Evolutionary conservation across 2,113 vertebrate species (phyloP), one percentile per base, ranked within the genome.

Genomic region (Cinclus mexicanus): DNA sequence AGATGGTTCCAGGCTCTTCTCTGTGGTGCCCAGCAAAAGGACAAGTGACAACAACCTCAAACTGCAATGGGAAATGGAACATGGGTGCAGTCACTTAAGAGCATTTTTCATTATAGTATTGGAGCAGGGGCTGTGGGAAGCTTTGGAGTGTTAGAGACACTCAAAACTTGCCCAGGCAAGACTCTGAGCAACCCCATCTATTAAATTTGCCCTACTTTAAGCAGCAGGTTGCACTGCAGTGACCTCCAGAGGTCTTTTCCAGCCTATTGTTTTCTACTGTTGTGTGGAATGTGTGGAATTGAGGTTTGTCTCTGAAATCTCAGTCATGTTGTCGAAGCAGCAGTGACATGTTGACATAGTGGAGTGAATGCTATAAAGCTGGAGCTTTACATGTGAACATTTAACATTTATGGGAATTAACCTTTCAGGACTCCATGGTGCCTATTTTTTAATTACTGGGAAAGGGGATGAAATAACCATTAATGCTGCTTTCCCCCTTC

Each of bases 171-270:
- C 47, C 71, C 22, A n/a, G 63, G 14, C 35, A 74, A 74, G 55
- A 15, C 71, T 87, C 29, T 42, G 57, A 55, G 68, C 68, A 80
- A 6, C 44, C 39, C 55, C 19, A 37, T 70, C 52, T 63, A 52
- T 63, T 65, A 87, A 92, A 64, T 50, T 28, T 70, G 42, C 55
- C 46, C 33, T 89, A 11, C 68, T 93, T 92, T 50, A 50, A 87
- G 70, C 71, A 80, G 90, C 88, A 83, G 79, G 71, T 55, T 95
- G 88, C 71, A 83, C 86, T 92, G 44, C 60, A 97, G 93, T 95
- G 96, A 97, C 95, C 94, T 96, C 95, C 94, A 94, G 96, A 97
- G 96, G 94, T 89, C 93, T 89, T 35, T 92, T 81, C 71, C 68
- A 82, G 68, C 37, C 87, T 67, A 47, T 95, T 95, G 91, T 93